A percentile compares a stretch with the other conserved stretches of the same genome.
phyloP scores from a whole-genome alignment of 37 sponge, comb jelly and placozoan genomes.

The Eunapius fragilis region DNA sequence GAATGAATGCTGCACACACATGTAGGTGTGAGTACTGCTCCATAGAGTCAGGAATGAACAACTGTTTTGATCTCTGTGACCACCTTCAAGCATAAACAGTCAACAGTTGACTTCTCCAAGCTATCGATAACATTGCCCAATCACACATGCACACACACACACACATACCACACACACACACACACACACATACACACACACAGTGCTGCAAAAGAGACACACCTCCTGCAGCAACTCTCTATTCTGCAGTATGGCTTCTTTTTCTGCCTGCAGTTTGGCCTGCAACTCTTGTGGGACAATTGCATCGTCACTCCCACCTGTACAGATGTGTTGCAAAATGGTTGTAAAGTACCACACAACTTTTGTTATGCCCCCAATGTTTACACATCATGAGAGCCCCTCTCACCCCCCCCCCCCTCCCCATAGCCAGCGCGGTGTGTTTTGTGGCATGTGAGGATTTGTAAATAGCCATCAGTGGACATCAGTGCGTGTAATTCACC shows the following conservation, averaged over 20 bases:
- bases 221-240: conserved; percentile 84
- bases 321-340: no score
- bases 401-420: no score
- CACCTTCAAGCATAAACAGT: neutral
- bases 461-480: neutral
- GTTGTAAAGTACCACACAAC: conserved; percentile 37
- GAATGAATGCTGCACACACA: neutral
- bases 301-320: conserved; percentile 33
- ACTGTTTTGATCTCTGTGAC: neutral
- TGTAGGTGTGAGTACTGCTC: neutral
- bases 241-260: conserved; percentile 78
- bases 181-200: neutral
- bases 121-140: no score
- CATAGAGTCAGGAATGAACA: neutral
- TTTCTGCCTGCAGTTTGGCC: conserved; percentile 79
- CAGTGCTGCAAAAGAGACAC: neutral
- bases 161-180: no score
- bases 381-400: neutral
- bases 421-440: no score
- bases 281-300: conserved; percentile 56
- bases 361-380: conserved; percentile 3
- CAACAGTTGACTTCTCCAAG: no score
- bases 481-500: neutral
- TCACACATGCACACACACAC: no score
- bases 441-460: neutral